A percentile compares a stretch with the other conserved stretches of the same genome.
These are phyloP conservation scores for Aricia agestis DNA, from an alignment of 1,140 invertebrate genomes.

Conservation along the genomic window DNA sequence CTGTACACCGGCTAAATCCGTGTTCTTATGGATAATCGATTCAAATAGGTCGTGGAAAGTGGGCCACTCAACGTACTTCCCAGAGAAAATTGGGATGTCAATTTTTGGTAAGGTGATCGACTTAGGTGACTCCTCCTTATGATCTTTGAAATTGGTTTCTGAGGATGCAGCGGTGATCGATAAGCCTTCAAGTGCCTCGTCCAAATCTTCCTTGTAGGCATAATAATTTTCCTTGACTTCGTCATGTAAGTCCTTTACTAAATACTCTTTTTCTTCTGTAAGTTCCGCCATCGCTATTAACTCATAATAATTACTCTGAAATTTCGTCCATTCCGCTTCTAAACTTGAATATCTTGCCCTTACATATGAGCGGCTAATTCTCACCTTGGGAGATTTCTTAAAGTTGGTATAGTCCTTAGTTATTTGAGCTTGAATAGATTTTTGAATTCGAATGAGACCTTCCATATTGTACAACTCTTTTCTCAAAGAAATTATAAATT, in stretches of 20 bases:
- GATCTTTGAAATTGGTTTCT: too few relatives aligned
- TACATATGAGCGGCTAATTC: too few relatives aligned
- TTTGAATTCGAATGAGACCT: too few relatives aligned
- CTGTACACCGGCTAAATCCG: slow-evolving; percentile 3
- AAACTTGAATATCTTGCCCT: background rate
- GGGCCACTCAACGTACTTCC: slow-evolving; percentile 30
- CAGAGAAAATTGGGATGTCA: slow-evolving; percentile 21
- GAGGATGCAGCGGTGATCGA: too few relatives aligned
- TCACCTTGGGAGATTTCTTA: too few relatives aligned
- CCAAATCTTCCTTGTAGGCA: slow-evolving; percentile 8
- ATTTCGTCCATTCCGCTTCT: background rate
- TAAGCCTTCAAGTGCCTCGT: background rate
- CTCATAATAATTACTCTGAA: background rate
- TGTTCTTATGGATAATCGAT: slow-evolving; percentile 21
- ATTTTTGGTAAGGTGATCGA: slow-evolving; percentile 15
- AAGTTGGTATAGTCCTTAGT: too few relatives aligned
- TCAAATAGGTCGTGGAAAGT: slow-evolving; percentile 34
- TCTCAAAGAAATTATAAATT: too few relatives aligned
- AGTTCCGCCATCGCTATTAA: too few relatives aligned
- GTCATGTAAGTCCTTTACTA: background rate
- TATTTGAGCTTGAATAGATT: too few relatives aligned
- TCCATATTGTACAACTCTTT: too few relatives aligned
- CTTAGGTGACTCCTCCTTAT: too few relatives aligned
- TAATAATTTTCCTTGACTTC: slow-evolving; percentile 9
- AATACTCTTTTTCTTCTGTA: background rate